A percentile compares a stretch with the other conserved stretches of the same genome.
Evolutionary conservation across 2,113 vertebrate species (phyloP).

Genomic region (Circaetus gallicus): DNA sequence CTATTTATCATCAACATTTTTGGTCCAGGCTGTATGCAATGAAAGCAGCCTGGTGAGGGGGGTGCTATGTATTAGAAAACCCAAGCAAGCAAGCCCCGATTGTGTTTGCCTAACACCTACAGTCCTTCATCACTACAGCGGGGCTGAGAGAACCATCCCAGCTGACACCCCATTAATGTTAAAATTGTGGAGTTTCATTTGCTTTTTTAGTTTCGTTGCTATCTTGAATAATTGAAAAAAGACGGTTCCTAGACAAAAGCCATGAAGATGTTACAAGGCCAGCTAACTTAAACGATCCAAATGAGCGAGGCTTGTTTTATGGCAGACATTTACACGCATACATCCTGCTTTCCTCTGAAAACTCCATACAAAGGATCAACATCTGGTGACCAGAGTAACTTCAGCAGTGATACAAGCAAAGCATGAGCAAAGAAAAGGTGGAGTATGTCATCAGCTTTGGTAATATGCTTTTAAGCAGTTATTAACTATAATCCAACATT

Average conservation of each 20-base stretch:
- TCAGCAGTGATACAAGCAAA: neutral
- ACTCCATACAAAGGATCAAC: neutral
- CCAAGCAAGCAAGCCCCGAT: neutral
- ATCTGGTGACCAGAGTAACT: neutral
- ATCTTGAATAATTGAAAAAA: neutral
- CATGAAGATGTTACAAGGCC: neutral
- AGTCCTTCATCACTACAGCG: accelerated
- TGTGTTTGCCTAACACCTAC: neutral
- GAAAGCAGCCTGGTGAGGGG: neutral
- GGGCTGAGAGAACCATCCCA: neutral
- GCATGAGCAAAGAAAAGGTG: neutral
- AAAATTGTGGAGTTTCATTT: neutral
- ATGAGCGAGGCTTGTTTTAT: neutral
- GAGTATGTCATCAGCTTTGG: neutral
- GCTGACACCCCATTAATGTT: neutral
- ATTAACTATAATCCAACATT: neutral
- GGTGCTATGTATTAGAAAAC: neutral
- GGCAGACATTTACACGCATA: neutral
- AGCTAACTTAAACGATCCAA: neutral
- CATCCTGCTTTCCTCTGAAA: neutral
- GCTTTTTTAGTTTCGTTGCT: neutral
- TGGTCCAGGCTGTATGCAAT: neutral
- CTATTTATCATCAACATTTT: neutral
- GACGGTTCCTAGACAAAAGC: neutral
- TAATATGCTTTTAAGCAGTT: neutral